These are phyloP conservation scores for Poeciliopsis occidentalis DNA, from an alignment of 2,113 vertebrate genomes.

Conservation along the genomic window DNA sequence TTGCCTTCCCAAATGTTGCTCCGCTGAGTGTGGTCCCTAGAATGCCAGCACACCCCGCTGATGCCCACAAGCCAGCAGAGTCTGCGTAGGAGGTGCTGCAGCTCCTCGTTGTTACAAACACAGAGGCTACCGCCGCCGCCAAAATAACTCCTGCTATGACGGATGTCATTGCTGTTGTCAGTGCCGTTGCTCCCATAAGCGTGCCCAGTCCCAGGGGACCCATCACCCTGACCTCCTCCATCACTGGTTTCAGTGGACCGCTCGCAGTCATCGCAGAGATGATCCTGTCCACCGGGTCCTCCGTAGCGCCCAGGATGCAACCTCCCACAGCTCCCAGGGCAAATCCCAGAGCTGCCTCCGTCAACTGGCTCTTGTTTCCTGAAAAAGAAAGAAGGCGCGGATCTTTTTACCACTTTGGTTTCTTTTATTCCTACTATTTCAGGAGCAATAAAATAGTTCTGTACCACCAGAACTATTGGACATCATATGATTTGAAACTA, in stretches of 20 bases:
- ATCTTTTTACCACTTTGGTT: neutral
- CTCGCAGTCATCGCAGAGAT: slow-evolving; percentile 51
- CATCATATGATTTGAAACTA: too few species aligned
- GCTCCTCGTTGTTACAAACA: slow-evolving; percentile 40
- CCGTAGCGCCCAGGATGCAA: slow-evolving; percentile 70
- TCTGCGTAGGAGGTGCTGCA: slow-evolving; percentile 1
- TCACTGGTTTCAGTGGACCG: slow-evolving; percentile 53
- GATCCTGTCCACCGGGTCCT: slow-evolving; percentile 61
- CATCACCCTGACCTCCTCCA: slow-evolving; percentile 61
- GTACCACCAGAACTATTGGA: too few species aligned
- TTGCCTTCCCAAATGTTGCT: slow-evolving; percentile 49
- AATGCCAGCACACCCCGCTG: slow-evolving; percentile 55
- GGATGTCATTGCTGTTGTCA: slow-evolving; percentile 68
- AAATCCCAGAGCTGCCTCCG: slow-evolving; percentile 61
- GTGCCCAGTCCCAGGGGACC: slow-evolving; percentile 73
- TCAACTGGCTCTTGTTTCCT: slow-evolving; percentile 35
- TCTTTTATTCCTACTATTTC: too few species aligned
- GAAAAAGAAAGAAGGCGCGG: slow-evolving; percentile 1
- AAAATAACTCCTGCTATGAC: slow-evolving; percentile 67
- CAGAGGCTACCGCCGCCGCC: slow-evolving; percentile 53
- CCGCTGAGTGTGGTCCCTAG: slow-evolving; percentile 64
- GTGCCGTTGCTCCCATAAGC: slow-evolving; percentile 69
- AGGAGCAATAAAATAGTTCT: too few species aligned
- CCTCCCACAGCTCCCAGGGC: slow-evolving; percentile 72
- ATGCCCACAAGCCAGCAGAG: slow-evolving; percentile 47